phyloP scores from a whole-genome alignment of 2,888 invertebrate species.

The Heliothis peltigera region DNA sequence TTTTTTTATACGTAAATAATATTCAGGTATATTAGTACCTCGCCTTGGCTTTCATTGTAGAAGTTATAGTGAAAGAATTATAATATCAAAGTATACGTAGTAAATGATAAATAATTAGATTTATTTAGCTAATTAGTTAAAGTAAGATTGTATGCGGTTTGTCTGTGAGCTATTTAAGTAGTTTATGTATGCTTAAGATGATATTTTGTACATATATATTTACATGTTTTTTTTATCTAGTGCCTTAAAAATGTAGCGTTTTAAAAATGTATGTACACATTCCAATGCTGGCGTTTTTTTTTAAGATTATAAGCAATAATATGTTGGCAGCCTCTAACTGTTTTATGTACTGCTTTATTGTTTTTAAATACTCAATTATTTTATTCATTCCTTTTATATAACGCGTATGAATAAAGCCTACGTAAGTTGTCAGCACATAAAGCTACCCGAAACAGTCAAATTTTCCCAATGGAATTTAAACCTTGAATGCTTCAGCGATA shows the following conservation, averaged over 20 bases:
- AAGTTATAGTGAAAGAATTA: background rate
- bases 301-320: constrained; percentile 3
- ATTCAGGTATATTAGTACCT: constrained; percentile 13
- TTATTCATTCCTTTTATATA: background rate
- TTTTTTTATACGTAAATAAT: background rate
- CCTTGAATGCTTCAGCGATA: too few species aligned
- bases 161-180: constrained; percentile 5
- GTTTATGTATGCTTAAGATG: constrained; percentile 10
- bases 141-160: background rate
- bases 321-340: background rate
- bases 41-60: background rate
- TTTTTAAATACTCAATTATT: background rate
- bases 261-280: constrained; percentile 16
- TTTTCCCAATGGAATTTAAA: too few species aligned
- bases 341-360: background rate
- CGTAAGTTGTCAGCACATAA: too few species aligned
- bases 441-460: too few species aligned
- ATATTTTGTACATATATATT: constrained; percentile 12
- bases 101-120: background rate
- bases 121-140: constrained; percentile 6
- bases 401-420: background rate
- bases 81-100: constrained; percentile 10
- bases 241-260: background rate
- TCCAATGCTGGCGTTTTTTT: background rate
- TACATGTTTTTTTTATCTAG: constrained; percentile 6